These are phyloP conservation scores for Cybosia mesomella DNA, from an alignment of 2,888 invertebrate genomes.

Conservation along the genomic window DNA sequence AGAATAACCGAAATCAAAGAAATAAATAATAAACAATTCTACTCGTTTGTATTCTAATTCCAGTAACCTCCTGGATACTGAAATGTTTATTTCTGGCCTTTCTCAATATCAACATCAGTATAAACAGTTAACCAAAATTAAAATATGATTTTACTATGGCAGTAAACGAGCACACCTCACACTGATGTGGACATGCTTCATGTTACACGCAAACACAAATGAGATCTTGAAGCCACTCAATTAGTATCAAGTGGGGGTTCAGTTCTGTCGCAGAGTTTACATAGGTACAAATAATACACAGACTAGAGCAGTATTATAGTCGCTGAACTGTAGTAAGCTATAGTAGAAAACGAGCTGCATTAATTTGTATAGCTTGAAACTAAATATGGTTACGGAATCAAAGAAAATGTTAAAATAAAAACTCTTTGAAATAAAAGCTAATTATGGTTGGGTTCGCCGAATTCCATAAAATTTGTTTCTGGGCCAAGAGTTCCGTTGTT, in stretches of 20 bases:
- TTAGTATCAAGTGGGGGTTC: background rate
- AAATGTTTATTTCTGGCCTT: no score
- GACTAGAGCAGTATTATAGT: no score
- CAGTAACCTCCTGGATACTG: no score
- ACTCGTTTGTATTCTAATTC: no score
- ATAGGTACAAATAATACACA: background rate
- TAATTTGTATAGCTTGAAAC: background rate
- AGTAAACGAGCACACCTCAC: no score
- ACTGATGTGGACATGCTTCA: background rate
- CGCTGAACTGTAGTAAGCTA: background rate
- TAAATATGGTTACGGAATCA: background rate
- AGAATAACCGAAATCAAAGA: no score
- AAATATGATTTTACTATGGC: no score
- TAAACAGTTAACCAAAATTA: no score
- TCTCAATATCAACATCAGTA: no score
- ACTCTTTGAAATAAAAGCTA: background rate
- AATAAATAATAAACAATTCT: no score
- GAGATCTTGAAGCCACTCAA: background rate
- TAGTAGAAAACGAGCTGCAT: constrained; percentile 18
- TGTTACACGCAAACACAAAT: background rate
- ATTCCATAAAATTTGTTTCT: constrained; percentile 7
- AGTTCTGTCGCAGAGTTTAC: background rate
- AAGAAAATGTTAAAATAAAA: background rate
- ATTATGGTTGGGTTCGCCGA: constrained; percentile 7
- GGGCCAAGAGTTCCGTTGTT: constrained; percentile 2